Conservation (phyloP, 2,888 invertebrate genomes). For the Hyppa rectilinea region DNA sequence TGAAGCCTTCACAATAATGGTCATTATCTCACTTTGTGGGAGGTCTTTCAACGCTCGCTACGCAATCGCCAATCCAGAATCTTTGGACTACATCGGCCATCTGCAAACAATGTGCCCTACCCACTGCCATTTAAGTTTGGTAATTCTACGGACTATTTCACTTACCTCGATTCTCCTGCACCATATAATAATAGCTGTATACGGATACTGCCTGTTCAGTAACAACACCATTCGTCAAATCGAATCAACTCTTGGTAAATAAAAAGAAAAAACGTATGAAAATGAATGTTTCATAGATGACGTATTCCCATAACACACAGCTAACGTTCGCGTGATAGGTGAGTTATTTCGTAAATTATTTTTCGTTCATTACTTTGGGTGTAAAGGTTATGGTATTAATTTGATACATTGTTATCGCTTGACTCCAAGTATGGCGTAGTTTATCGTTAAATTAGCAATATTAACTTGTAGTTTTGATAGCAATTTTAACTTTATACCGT, state of each 20-base stretch:
- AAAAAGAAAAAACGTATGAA: constrained; percentile 21
- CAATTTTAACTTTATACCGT: background rate
- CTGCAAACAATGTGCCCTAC: too few species aligned
- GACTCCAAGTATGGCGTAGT: constrained; percentile 7
- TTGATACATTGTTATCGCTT: constrained; percentile 39
- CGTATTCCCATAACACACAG: constrained; percentile 11
- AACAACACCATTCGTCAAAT: background rate
- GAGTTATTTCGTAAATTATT: constrained; percentile 49
- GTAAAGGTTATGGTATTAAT: constrained; percentile 39
- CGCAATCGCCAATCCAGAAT: too few species aligned
- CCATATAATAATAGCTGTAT: too few species aligned
- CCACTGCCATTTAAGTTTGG: too few species aligned
- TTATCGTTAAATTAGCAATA: background rate
- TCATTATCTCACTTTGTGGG: too few species aligned
- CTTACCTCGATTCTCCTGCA: too few species aligned
- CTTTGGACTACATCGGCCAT: too few species aligned
- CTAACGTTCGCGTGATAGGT: constrained; percentile 56
- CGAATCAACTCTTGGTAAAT: constrained; percentile 6
- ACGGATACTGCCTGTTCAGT: too few species aligned
- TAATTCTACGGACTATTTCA: too few species aligned
- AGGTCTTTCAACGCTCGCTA: too few species aligned
- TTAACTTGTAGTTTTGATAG: background rate
- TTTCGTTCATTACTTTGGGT: constrained; percentile 53
- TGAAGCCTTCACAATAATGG: too few species aligned
- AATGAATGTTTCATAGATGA: constrained; percentile 27